phyloP scores from a whole-genome alignment of 2,888 invertebrate species.

The Mythimna vitellina region DNA sequence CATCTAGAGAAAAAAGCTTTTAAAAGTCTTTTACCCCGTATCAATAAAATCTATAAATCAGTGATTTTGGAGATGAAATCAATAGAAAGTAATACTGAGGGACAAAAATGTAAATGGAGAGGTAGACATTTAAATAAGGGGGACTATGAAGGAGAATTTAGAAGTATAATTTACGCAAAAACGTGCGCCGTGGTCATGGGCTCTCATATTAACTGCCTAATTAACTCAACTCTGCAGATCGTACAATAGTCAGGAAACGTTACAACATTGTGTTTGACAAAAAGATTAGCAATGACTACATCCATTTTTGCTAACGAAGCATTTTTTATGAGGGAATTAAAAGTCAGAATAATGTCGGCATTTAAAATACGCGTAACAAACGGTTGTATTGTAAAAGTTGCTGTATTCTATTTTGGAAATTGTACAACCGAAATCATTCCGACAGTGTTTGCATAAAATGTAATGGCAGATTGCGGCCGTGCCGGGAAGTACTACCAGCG shows the following conservation, averaged over 20 bases:
- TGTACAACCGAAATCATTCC: conserved; percentile 83
- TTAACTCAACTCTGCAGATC: conserved; percentile 35
- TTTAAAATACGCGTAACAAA: conserved; percentile 56
- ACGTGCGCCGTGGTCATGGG: conserved; percentile 39
- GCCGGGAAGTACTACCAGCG: conserved; percentile 83
- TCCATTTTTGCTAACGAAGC: conserved; percentile 35
- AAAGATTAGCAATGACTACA: conserved; percentile 36
- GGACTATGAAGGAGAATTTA: conserved; percentile 53
- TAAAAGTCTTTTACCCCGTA: conserved; percentile 41
- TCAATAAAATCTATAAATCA: conserved; percentile 53
- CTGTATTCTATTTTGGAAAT: conserved; percentile 73
- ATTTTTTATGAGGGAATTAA: conserved; percentile 56
- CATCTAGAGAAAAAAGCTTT: conserved; percentile 44
- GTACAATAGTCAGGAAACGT: conserved; percentile 13
- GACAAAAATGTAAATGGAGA: conserved; percentile 57
- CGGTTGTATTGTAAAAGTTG: conserved; percentile 57
- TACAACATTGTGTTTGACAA: conserved; percentile 20
- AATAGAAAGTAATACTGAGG: conserved; percentile 59
- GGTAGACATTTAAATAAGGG: conserved; percentile 57
- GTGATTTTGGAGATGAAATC: conserved; percentile 60
- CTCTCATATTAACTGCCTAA: conserved; percentile 46
- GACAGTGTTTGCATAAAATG: conserved; percentile 87
- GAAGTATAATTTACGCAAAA: conserved; percentile 57
- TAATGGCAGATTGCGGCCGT: conserved; percentile 88
- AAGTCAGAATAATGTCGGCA: conserved; percentile 42